Evolutionary conservation across 2,113 vertebrate genomes (phyloP).

Genomic region (Megaptera novaeangliae): DNA sequence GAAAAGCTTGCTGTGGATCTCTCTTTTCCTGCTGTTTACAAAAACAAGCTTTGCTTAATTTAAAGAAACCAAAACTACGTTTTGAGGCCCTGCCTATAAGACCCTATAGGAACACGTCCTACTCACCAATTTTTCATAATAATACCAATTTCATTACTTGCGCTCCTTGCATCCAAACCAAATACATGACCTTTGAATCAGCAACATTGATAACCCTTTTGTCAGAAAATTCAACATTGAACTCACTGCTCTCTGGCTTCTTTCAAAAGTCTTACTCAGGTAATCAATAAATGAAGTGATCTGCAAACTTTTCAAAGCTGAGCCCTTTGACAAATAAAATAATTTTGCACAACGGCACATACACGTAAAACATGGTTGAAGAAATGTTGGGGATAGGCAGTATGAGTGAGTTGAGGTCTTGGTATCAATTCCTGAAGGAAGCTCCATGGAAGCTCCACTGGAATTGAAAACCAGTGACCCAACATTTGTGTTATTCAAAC

Average conservation of each 20-base stretch:
- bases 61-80: neutral
- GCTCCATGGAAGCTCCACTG: neutral
- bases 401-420: neutral
- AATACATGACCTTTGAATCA: neutral
- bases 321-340: neutral
- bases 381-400: neutral
- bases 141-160: neutral
- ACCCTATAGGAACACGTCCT: neutral
- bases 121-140: neutral
- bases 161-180: neutral
- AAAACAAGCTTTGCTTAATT: neutral
- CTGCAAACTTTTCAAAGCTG: neutral
- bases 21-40: constrained; percentile 81
- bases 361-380: neutral
- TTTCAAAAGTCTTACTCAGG: neutral
- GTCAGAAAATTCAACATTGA: neutral
- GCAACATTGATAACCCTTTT: neutral
- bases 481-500: neutral
- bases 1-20: constrained; percentile 90
- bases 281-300: neutral
- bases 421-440: neutral
- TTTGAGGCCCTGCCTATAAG: neutral
- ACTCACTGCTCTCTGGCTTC: neutral
- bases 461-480: neutral
- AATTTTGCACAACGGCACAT: neutral